These are phyloP conservation scores for Sturmia bella DNA, from an alignment of 2,888 invertebrate species.

Conservation along the genomic window DNA sequence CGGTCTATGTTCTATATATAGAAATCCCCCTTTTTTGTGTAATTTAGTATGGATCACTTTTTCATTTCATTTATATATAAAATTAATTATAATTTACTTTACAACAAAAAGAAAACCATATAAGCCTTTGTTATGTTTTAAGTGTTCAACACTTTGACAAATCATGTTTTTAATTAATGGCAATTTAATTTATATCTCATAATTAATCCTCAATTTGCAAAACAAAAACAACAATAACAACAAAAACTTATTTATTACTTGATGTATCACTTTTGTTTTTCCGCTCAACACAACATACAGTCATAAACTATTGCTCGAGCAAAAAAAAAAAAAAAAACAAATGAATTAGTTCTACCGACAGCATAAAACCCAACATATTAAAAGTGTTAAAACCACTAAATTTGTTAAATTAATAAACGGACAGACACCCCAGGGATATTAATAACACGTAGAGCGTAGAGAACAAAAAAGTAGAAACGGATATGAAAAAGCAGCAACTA, in stretches of 20 bases:
- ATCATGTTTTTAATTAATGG: slow-evolving; percentile 51
- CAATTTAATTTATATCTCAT: slow-evolving; percentile 54
- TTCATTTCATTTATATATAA: no score
- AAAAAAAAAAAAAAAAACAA: no score
- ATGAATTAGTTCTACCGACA: slow-evolving; percentile 41
- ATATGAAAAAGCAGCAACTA: background rate
- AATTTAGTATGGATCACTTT: no score
- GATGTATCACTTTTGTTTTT: slow-evolving; percentile 55
- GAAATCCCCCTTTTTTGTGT: no score
- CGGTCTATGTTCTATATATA: no score
- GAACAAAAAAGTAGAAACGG: slow-evolving; percentile 6
- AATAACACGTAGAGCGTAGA: slow-evolving; percentile 58
- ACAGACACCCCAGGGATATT: slow-evolving; percentile 69
- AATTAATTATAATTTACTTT: no score
- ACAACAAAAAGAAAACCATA: background rate
- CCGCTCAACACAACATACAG: slow-evolving; percentile 8
- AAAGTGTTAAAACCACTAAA: slow-evolving; percentile 71
- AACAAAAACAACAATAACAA: slow-evolving; percentile 14
- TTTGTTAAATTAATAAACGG: slow-evolving; percentile 71
- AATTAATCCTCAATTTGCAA: slow-evolving; percentile 39
- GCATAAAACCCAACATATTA: slow-evolving; percentile 67
- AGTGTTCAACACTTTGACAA: slow-evolving; percentile 20
- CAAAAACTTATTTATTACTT: slow-evolving; percentile 50
- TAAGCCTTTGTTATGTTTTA: background rate
- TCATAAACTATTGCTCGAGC: slow-evolving; percentile 4